Evolutionary conservation across 2,888 invertebrate species (phyloP), one percentile per base, ranked within the genome.

Genomic region (Eupithecia dodoneata): DNA sequence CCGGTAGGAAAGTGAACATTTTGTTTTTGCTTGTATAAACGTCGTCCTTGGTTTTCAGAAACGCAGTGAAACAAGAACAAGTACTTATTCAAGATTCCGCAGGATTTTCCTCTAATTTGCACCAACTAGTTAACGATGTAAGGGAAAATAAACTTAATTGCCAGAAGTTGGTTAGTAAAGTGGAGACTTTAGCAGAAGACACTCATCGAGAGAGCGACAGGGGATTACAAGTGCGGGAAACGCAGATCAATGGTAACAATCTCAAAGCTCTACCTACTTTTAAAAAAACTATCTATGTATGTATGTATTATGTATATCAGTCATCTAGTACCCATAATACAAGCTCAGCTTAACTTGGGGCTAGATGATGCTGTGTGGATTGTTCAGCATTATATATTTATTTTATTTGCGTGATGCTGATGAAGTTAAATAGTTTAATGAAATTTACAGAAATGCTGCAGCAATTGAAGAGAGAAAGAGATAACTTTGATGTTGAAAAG

Each of bases 401-500:
- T 59, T 18, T 59, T 18, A 0, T 59, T n/a, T 55, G n/a, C 7
- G n/a, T 59, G n/a, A 59, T 59, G 7, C 55, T 59, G 18, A 59
- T 59, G 18, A 59, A 59, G n/a, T 2, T 52, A 52, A 52, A 15
- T n/a, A 52, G n/a, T 2, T 65, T 15, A 41, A 42, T 66, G 3
- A 42, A 7, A 42, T 6, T 78, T 76, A 41, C 65, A 96, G 96
- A 95, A 82, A 96, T 96, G 95, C 90, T 96, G 75, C 90, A 91
- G 76, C 94, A 95, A 59, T 85, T 96, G 74, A 96, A 96, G 83
- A 96, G 92, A 80, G 96, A 96, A 81, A 90, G 95, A 73, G 95
- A 95, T 83, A 89, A 93, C 75, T 95, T 96, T 49, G 96, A 96
- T 85, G 89, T 82, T 0, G 96, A 96, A 85, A 94, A 96, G 83